Evolutionary conservation across 2,797 vertebrate species (phyloP).

Genomic region (Macropodus opercularis): DNA sequence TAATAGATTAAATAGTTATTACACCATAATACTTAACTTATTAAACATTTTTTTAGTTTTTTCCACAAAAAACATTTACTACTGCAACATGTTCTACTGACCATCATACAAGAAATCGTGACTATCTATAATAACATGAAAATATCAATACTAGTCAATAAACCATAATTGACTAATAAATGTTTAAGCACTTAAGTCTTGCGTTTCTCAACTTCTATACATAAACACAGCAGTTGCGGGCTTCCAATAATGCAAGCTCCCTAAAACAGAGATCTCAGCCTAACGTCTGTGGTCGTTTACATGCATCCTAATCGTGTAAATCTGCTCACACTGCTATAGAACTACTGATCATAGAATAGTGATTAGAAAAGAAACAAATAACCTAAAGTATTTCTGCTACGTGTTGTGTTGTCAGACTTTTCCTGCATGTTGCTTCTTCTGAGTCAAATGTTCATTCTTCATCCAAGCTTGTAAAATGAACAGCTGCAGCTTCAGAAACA

Average conservation of each 20-base stretch:
- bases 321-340: slow-evolving; percentile 58
- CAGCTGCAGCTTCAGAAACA: slow-evolving; percentile 8
- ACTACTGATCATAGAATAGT: slow-evolving; percentile 57
- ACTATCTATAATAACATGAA: slow-evolving; percentile 50
- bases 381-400: slow-evolving; percentile 13
- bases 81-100: slow-evolving; percentile 59
- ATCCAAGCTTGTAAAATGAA: slow-evolving; percentile 9
- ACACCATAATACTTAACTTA: slow-evolving; percentile 69
- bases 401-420: background rate
- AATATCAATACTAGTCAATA: slow-evolving; percentile 54
- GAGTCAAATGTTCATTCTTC: slow-evolving; percentile 2
- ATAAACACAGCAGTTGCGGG: slow-evolving; percentile 63
- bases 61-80: slow-evolving; percentile 62
- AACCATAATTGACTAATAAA: slow-evolving; percentile 60
- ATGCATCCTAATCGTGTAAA: slow-evolving; percentile 58
- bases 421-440: background rate
- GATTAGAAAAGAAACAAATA: slow-evolving; percentile 52
- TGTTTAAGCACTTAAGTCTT: slow-evolving; percentile 51
- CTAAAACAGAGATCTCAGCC: slow-evolving; percentile 55
- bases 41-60: slow-evolving; percentile 45
- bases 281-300: slow-evolving; percentile 54
- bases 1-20: slow-evolving; percentile 74
- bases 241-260: slow-evolving; percentile 52
- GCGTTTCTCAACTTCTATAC: slow-evolving; percentile 58
- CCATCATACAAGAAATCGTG: slow-evolving; percentile 50